Percentiles rank a stretch among this genome's conserved stretches.
These are phyloP conservation scores for Pachydiplax longipennis DNA, from an alignment of 2,888 invertebrate genomes.

Conservation along the genomic window DNA sequence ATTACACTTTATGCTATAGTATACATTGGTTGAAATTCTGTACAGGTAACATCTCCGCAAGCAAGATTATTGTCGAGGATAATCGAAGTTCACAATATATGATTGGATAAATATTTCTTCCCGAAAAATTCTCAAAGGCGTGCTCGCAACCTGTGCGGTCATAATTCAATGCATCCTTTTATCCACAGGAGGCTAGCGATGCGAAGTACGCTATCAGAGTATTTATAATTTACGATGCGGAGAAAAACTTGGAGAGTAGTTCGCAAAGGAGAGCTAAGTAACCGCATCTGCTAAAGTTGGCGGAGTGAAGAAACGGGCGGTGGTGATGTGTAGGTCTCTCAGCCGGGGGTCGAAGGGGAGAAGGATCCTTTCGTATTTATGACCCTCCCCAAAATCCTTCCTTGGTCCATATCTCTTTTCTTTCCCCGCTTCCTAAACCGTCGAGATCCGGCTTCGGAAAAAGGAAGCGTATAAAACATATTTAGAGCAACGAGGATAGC, in stretches of 20 bases:
- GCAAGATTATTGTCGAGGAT: too few relatives aligned
- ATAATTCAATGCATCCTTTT: too few relatives aligned
- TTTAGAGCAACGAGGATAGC: neutral
- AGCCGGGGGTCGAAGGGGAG: neutral
- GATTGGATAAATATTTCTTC: too few relatives aligned
- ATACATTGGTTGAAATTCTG: too few relatives aligned
- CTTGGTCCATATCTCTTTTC: neutral
- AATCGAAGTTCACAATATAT: too few relatives aligned
- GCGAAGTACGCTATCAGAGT: neutral
- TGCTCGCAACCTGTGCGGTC: too few relatives aligned
- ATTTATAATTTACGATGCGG: neutral
- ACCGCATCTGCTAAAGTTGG: neutral
- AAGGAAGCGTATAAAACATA: neutral
- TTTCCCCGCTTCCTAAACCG: neutral
- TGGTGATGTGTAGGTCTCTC: neutral
- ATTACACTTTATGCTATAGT: too few relatives aligned
- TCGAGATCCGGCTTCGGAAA: neutral
- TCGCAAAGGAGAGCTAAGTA: neutral
- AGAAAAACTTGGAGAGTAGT: neutral
- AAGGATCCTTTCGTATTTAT: neutral
- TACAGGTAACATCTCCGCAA: too few relatives aligned
- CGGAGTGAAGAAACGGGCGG: neutral
- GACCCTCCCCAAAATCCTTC: neutral
- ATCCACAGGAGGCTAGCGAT: neutral
- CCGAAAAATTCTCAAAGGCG: too few relatives aligned